These are phyloP conservation scores for Pemphigus obesinymphae DNA, from an alignment of 1,140 invertebrate genomes.

Conservation along the genomic window DNA sequence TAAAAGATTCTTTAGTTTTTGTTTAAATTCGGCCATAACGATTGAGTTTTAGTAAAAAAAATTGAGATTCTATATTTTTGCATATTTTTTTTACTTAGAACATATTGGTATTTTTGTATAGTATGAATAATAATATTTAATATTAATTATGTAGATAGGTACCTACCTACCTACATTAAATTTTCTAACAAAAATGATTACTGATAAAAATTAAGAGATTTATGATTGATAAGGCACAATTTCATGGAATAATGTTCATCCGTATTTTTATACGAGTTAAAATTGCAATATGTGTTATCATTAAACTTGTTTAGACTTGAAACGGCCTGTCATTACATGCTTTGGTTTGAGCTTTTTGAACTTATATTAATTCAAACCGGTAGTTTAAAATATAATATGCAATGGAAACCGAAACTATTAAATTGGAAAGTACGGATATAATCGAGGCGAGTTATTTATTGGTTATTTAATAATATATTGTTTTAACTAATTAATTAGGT, in stretches of 20 bases:
- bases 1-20: slow-evolving; percentile 30
- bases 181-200: neutral
- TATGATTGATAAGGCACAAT: neutral
- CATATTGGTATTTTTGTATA: neutral
- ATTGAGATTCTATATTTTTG: neutral
- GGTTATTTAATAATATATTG: neutral
- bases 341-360: neutral
- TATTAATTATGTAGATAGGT: neutral
- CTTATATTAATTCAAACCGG: neutral
- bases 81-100: neutral
- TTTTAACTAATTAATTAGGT: neutral
- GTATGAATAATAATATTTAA: neutral
- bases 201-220: neutral
- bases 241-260: neutral
- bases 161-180: no score
- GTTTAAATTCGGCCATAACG: slow-evolving; percentile 22
- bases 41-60: neutral
- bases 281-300: neutral
- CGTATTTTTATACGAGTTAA: no score
- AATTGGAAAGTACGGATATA: neutral
- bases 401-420: neutral
- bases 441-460: neutral
- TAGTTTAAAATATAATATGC: neutral
- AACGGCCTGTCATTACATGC: neutral
- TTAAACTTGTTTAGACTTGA: neutral